Conservation (phyloP, 2,888 invertebrate species). For the Yponomeuta cagnagella region DNA sequence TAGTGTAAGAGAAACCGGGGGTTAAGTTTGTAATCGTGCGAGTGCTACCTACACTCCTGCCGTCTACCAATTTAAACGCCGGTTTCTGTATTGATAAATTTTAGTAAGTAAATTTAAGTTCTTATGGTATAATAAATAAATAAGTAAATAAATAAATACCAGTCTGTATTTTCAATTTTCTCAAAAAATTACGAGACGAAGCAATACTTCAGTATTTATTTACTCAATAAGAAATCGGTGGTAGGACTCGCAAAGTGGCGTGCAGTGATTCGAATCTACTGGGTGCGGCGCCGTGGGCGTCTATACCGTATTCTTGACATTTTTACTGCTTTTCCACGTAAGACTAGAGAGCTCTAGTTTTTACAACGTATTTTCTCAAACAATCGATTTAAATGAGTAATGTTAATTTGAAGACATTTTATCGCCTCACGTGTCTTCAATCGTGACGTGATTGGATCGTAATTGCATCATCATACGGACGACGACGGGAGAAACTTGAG, state of each 20-base stretch:
- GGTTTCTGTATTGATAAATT: no score
- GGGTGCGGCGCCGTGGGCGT: background rate
- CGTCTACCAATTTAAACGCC: no score
- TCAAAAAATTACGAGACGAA: background rate
- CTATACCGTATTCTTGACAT: background rate
- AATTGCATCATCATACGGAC: slow-evolving; percentile 11
- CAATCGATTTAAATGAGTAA: background rate
- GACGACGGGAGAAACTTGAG: slow-evolving; percentile 5
- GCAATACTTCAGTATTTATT: background rate
- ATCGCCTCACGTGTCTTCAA: slow-evolving; percentile 3
- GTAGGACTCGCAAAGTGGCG: background rate
- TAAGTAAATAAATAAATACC: no score
- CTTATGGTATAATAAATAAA: no score
- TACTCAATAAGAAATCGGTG: no score
- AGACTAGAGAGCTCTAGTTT: background rate
- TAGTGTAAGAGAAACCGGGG: no score
- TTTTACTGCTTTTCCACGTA: background rate
- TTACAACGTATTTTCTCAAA: background rate
- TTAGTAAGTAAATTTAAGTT: no score
- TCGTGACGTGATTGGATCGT: slow-evolving; percentile 7
- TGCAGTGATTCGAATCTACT: background rate
- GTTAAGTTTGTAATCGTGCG: no score
- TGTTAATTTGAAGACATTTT: slow-evolving; percentile 3
- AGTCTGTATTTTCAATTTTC: background rate
- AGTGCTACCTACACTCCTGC: no score